phyloP scores from a whole-genome alignment of 2,888 invertebrate species.

The Zaprionus lineosus region DNA sequence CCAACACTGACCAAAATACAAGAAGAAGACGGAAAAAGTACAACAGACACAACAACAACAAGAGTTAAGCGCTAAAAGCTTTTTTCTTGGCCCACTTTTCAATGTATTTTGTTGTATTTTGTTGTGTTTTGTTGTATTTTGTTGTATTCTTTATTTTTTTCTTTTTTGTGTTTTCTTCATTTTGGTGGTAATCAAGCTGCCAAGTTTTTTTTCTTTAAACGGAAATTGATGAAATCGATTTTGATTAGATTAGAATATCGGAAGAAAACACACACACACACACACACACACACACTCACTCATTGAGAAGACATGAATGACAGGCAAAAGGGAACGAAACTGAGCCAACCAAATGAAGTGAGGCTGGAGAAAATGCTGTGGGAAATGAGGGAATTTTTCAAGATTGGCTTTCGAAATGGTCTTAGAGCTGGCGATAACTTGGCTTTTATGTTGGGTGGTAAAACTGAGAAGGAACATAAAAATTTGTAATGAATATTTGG shows the following conservation, averaged over 20 bases:
- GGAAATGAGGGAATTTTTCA: no score
- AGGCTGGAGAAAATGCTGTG: no score
- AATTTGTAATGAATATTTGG: no score
- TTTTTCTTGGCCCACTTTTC: constrained; percentile 47
- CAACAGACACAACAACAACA: constrained; percentile 26
- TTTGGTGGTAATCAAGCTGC: constrained; percentile 53
- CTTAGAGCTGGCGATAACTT: no score
- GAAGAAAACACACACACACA: background rate
- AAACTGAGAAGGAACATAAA: no score
- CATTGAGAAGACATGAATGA: constrained; percentile 7
- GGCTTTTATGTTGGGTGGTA: no score
- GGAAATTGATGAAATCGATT: constrained; percentile 62
- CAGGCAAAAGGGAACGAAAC: background rate
- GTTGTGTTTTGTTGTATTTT: constrained; percentile 42
- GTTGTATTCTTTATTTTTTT: no score
- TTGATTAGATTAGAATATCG: constrained; percentile 51
- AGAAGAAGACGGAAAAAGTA: constrained; percentile 25
- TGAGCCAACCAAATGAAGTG: no score
- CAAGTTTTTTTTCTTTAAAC: constrained; percentile 40
- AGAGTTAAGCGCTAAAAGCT: constrained; percentile 52
- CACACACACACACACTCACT: background rate
- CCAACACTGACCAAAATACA: constrained; percentile 28
- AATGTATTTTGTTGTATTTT: constrained; percentile 34
- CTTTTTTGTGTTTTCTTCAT: no score
- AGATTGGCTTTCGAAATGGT: no score